Evolutionary conservation across 2,113 vertebrate species (phyloP).

Genomic region (Chunga burmeisteri): DNA sequence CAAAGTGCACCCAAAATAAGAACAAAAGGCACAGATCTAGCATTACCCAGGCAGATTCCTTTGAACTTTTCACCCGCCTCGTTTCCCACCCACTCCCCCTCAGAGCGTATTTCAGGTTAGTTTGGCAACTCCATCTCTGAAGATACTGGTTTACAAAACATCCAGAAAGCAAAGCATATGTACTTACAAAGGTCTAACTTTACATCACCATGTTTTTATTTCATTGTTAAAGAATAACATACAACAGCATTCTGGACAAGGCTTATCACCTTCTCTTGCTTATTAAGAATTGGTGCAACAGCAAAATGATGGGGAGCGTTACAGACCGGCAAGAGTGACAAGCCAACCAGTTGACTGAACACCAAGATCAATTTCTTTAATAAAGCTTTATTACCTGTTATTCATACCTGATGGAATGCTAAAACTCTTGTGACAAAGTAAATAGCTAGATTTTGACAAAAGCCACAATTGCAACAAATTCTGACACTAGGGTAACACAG

Average conservation of each 20-base stretch:
- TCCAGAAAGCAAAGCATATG: not conserved
- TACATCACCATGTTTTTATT: fast-evolving
- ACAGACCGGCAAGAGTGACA: not conserved
- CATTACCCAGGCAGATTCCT: not conserved
- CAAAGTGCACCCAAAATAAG: not conserved
- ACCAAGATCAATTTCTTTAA: not conserved
- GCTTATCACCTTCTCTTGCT: not conserved
- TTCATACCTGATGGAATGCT: not conserved
- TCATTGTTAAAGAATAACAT: not conserved
- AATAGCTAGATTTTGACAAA: not conserved
- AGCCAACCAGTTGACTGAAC: not conserved
- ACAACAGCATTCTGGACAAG: not conserved
- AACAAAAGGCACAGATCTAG: not conserved
- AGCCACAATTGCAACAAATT: not conserved
- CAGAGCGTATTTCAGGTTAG: not conserved
- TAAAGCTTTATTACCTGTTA: not conserved
- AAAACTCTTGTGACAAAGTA: not conserved
- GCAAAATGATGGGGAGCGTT: not conserved
- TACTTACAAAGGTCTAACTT: not conserved
- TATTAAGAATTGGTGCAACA: not conserved
- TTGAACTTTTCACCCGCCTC: not conserved
- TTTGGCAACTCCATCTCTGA: not conserved
- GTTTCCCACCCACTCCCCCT: fast-evolving
- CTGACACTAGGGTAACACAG: not conserved
- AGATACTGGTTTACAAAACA: not conserved